phyloP scores from a whole-genome alignment of 2,888 invertebrate genomes.

The Prosopocoilus inquinatus region DNA sequence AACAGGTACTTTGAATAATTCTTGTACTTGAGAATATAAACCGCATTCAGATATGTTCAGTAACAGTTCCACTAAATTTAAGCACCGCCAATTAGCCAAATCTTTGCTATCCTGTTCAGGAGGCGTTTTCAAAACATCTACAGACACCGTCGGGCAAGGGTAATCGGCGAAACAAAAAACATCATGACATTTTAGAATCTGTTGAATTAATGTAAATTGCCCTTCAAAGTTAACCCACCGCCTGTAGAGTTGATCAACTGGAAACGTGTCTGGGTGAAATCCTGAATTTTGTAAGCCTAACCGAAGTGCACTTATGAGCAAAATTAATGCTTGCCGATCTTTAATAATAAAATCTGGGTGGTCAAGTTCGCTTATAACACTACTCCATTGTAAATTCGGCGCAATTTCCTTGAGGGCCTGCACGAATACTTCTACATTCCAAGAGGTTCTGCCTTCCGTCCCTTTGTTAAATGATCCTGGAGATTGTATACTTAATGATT shows the following conservation, averaged over 20 bases:
- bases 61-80: slow-evolving; percentile 87
- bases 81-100: slow-evolving; percentile 87
- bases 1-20: slow-evolving; percentile 87
- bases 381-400: slow-evolving; percentile 87
- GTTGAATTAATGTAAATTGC: slow-evolving; percentile 83
- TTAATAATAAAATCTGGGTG: slow-evolving; percentile 86
- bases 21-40: slow-evolving; percentile 77
- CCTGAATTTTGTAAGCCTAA: slow-evolving; percentile 74
- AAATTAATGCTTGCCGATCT: slow-evolving; percentile 79
- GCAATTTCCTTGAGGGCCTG: slow-evolving; percentile 88
- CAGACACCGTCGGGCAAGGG: slow-evolving; percentile 80
- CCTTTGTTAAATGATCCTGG: slow-evolving; percentile 60
- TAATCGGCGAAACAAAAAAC: slow-evolving; percentile 93
- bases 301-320: slow-evolving; percentile 80
- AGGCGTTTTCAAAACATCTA: slow-evolving; percentile 87
- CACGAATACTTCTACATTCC: slow-evolving; percentile 94
- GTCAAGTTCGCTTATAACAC: slow-evolving; percentile 88
- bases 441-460: slow-evolving; percentile 58
- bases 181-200: slow-evolving; percentile 87
- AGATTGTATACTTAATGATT: slow-evolving; percentile 55
- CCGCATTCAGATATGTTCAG: slow-evolving; percentile 82
- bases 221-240: slow-evolving; percentile 94
- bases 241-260: slow-evolving; percentile 85
- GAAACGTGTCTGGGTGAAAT: slow-evolving; percentile 73
- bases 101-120: slow-evolving; percentile 96